A percentile compares a stretch with the other conserved stretches of the same genome.
phyloP scores from a whole-genome alignment of 2,113 vertebrate genomes.

The Platichthys flesus region DNA sequence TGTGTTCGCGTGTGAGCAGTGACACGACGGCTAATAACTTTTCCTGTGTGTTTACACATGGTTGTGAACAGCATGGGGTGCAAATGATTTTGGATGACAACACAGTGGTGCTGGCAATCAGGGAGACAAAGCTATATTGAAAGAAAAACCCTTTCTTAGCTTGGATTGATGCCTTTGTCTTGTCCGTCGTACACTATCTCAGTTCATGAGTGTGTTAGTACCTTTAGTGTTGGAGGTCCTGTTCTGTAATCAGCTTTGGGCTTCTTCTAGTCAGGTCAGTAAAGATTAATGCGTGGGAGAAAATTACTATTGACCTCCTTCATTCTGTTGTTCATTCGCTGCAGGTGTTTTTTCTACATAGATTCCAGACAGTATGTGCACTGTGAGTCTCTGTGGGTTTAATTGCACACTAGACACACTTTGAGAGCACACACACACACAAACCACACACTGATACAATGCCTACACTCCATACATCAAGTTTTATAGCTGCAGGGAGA shows the following conservation, averaged over 20 bases:
- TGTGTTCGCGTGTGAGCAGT: slow-evolving; percentile 8
- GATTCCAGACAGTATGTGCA: slow-evolving; percentile 7
- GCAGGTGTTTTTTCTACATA: slow-evolving; percentile 27
- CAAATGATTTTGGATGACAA: slow-evolving; percentile 67
- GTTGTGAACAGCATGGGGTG: slow-evolving; percentile 47
- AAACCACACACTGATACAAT: background rate
- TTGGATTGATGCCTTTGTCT: slow-evolving; percentile 51
- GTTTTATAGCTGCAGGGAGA: background rate
- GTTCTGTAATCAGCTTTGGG: slow-evolving; percentile 43
- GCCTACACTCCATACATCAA: slow-evolving; percentile 12
- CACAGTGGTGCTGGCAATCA: slow-evolving; percentile 55
- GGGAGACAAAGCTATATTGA: slow-evolving; percentile 55
- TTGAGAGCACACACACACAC: background rate
- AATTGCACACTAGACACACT: slow-evolving; percentile 3
- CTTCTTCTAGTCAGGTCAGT: slow-evolving; percentile 37
- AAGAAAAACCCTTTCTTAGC: slow-evolving; percentile 49
- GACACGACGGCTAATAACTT: slow-evolving; percentile 39
- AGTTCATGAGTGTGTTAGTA: background rate
- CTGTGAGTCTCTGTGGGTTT: background rate
- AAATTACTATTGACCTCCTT: slow-evolving; percentile 62
- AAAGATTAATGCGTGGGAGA: slow-evolving; percentile 59
- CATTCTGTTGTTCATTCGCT: slow-evolving; percentile 31
- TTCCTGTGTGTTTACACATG: slow-evolving; percentile 57
- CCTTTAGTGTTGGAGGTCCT: background rate
- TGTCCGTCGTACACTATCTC: slow-evolving; percentile 4